Evolutionary conservation across 2,797 vertebrate genomes (phyloP).

Genomic region (Chrosomus eos): DNA sequence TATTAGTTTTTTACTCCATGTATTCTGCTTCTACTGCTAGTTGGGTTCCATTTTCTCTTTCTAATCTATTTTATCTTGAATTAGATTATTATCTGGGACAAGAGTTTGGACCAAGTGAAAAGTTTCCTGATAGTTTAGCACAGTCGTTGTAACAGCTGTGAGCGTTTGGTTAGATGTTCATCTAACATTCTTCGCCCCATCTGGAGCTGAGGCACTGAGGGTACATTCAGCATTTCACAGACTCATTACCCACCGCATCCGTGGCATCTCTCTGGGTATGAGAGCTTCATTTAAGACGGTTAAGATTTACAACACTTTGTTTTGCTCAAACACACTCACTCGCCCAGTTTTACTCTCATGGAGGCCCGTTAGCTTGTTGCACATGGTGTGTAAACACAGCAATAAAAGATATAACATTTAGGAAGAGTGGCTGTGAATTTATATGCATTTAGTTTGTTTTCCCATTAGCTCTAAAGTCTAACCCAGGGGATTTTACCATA

Average conservation of each 20-base stretch:
- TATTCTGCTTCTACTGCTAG: not conserved
- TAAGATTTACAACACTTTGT: constrained; percentile 19
- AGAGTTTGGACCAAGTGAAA: not conserved
- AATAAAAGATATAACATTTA: constrained; percentile 27
- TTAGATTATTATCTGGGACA: not conserved
- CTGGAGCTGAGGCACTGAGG: constrained; percentile 47
- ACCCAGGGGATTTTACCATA: not conserved
- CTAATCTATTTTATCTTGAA: not conserved
- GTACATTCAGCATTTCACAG: constrained; percentile 57
- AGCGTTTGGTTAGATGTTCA: constrained; percentile 64
- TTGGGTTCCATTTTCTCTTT: not conserved
- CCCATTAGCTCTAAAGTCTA: not conserved
- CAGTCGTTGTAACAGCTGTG: constrained; percentile 67
- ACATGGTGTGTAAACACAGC: constrained; percentile 11
- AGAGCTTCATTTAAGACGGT: constrained; percentile 26
- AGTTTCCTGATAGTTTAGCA: constrained; percentile 62
- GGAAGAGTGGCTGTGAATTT: constrained; percentile 9
- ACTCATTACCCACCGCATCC: constrained; percentile 62
- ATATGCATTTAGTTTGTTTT: constrained; percentile 34
- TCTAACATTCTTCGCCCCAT: constrained; percentile 60
- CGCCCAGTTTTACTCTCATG: constrained; percentile 7
- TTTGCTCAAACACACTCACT: not conserved
- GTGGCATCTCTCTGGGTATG: constrained; percentile 28
- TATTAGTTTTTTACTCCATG: not conserved
- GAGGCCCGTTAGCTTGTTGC: constrained; percentile 2